phyloP scores from a whole-genome alignment of 1,140 invertebrate genomes.

The Drosophila jambulina region DNA sequence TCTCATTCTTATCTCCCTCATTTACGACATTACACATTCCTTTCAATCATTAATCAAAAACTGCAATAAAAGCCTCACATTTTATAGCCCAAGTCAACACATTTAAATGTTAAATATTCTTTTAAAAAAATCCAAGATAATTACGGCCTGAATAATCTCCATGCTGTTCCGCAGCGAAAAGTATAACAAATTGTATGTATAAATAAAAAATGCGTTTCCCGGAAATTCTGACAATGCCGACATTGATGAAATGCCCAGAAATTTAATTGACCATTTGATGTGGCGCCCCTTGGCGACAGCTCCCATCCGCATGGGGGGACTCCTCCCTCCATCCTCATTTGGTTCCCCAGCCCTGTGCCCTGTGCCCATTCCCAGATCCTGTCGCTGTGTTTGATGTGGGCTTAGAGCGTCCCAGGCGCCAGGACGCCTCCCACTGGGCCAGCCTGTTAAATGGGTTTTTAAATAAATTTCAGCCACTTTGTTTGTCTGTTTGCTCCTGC shows the following conservation, averaged over 20 bases:
- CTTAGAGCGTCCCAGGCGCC: slow-evolving; percentile 58
- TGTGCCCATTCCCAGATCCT: background rate
- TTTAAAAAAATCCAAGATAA: background rate
- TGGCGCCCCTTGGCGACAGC: slow-evolving; percentile 42
- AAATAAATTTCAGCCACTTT: slow-evolving; percentile 79
- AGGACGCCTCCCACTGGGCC: slow-evolving; percentile 25
- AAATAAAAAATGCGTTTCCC: slow-evolving; percentile 59
- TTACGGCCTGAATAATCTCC: slow-evolving; percentile 18
- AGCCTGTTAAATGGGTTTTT: slow-evolving; percentile 78
- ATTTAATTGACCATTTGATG: slow-evolving; percentile 80
- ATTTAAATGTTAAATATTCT: slow-evolving; percentile 9
- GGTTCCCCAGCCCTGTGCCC: background rate
- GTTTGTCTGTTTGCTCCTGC: slow-evolving; percentile 68
- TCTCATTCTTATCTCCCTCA: background rate
- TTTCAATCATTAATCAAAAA: slow-evolving; percentile 1
- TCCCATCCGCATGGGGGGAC: background rate
- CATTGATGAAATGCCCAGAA: slow-evolving; percentile 70
- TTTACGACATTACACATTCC: background rate
- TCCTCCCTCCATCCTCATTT: background rate
- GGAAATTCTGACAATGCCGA: slow-evolving; percentile 61
- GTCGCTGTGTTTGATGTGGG: slow-evolving; percentile 67
- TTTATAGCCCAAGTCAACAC: background rate
- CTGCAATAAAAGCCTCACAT: slow-evolving; percentile 3
- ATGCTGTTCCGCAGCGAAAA: slow-evolving; percentile 5
- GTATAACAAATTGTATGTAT: slow-evolving; percentile 45